These are phyloP conservation scores for Coptodon bakossiorum DNA, from an alignment of 2,113 vertebrate genomes.

Conservation along the genomic window DNA sequence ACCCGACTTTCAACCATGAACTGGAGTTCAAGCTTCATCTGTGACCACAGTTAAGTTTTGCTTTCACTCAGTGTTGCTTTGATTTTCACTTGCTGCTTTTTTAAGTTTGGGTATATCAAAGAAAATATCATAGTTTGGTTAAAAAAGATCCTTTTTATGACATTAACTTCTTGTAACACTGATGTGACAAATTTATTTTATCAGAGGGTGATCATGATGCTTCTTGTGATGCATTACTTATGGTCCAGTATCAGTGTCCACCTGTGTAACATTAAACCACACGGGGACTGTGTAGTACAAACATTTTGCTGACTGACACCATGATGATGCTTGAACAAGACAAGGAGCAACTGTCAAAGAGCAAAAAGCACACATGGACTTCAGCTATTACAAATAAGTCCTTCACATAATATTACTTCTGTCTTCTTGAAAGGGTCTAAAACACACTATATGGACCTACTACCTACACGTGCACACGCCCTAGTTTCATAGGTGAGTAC, in stretches of 20 bases:
- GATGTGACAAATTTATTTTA: not conserved
- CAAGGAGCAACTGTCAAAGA: not conserved
- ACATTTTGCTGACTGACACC: not conserved
- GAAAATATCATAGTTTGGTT: not conserved
- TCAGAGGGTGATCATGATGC: not conserved
- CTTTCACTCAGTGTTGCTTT: not conserved
- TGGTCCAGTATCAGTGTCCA: not conserved
- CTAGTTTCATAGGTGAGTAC: not conserved
- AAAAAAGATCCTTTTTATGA: not conserved
- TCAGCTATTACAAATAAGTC: not conserved
- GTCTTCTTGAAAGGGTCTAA: not conserved
- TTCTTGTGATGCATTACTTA: accelerated
- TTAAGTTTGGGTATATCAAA: not conserved
- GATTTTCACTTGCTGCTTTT: not conserved
- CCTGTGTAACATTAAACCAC: not conserved
- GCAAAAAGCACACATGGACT: not conserved
- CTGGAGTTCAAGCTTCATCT: not conserved
- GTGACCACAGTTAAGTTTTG: not conserved
- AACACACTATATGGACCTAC: accelerated
- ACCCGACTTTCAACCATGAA: not conserved
- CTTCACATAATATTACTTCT: accelerated
- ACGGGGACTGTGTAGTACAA: not conserved
- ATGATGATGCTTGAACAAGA: not conserved
- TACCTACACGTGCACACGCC: not conserved
- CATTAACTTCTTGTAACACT: not conserved